Evolutionary conservation across 92 coral and sea anemone species (phyloP).

Genomic region (Palythoa grandis): DNA sequence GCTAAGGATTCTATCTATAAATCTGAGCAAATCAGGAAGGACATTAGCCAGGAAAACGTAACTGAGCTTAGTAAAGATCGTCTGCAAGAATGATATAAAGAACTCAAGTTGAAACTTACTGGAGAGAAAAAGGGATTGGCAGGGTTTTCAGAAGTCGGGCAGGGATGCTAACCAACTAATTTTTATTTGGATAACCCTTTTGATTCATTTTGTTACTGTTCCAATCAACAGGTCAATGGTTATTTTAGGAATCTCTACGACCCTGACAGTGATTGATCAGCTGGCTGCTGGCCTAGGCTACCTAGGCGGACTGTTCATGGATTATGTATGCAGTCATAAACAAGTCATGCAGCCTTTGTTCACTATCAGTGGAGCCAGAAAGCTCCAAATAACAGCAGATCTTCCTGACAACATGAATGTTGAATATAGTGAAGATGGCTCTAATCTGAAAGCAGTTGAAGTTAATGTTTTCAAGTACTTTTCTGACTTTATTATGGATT

Average conservation of each 20-base stretch:
- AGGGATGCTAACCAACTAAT: too few species aligned
- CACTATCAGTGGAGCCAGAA: slow-evolving; percentile 48
- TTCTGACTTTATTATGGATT: slow-evolving; percentile 65
- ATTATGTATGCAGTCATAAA: slow-evolving; percentile 47
- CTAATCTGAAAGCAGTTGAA: slow-evolving; percentile 62
- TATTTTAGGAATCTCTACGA: slow-evolving; percentile 58
- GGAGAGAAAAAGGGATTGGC: background rate
- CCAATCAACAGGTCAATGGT: slow-evolving; percentile 60
- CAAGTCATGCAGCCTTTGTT: slow-evolving; percentile 61
- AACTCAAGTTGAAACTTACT: too few species aligned
- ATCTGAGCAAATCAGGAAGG: background rate
- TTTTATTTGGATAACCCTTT: background rate
- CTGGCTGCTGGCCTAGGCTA: slow-evolving; percentile 56
- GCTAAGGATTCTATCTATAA: background rate
- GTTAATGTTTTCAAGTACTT: slow-evolving; percentile 68
- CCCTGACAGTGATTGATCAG: slow-evolving; percentile 72
- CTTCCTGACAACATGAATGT: slow-evolving; percentile 57
- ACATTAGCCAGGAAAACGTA: background rate
- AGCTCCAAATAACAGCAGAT: slow-evolving; percentile 66
- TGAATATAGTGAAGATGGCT: slow-evolving; percentile 73
- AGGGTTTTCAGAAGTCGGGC: too few species aligned
- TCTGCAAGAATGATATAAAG: background rate
- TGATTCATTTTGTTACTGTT: slow-evolving; percentile 6
- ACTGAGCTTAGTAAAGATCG: background rate
- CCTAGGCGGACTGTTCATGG: too few species aligned